These are phyloP conservation scores for Alfaro cultratus DNA, from an alignment of 2,797 vertebrate genomes.

Conservation along the genomic window DNA sequence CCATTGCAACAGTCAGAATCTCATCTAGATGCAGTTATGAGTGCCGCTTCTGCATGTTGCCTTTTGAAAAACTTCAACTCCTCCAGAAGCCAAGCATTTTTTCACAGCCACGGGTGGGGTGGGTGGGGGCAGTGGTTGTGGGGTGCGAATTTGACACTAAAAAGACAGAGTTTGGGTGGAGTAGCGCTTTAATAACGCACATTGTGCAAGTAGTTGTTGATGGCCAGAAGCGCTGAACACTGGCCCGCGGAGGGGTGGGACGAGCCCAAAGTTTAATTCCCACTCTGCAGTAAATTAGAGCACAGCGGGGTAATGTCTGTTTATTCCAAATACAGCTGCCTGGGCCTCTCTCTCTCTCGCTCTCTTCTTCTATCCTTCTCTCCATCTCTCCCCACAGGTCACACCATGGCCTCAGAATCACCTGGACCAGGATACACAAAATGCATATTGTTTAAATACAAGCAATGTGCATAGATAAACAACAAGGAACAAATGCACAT, in stretches of 20 bases:
- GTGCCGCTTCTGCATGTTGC: slow-evolving; percentile 6
- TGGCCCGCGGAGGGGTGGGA: slow-evolving; percentile 70
- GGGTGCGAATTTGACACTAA: slow-evolving; percentile 57
- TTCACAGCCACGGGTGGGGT: slow-evolving; percentile 30
- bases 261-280: slow-evolving; percentile 79
- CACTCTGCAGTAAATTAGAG: slow-evolving; percentile 83
- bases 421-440: slow-evolving; percentile 69
- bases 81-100: slow-evolving; percentile 23
- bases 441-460: slow-evolving; percentile 68
- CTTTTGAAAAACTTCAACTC: slow-evolving; percentile 19
- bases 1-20: not conserved
- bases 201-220: slow-evolving; percentile 74
- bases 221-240: slow-evolving; percentile 67
- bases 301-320: slow-evolving; percentile 82
- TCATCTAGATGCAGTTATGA: not conserved
- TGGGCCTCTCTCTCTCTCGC: slow-evolving; percentile 65
- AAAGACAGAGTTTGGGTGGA: slow-evolving; percentile 58
- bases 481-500: slow-evolving; percentile 40
- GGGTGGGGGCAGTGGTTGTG: slow-evolving; percentile 2
- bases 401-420: slow-evolving; percentile 62
- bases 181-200: slow-evolving; percentile 67
- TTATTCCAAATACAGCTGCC: slow-evolving; percentile 84
- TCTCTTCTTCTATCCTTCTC: slow-evolving; percentile 48
- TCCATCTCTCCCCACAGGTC: slow-evolving; percentile 52
- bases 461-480: slow-evolving; percentile 61